Evolutionary conservation across 2,113 vertebrate species (phyloP), one percentile per base, ranked within the genome.

Genomic region (Halcyon malimbica): DNA sequence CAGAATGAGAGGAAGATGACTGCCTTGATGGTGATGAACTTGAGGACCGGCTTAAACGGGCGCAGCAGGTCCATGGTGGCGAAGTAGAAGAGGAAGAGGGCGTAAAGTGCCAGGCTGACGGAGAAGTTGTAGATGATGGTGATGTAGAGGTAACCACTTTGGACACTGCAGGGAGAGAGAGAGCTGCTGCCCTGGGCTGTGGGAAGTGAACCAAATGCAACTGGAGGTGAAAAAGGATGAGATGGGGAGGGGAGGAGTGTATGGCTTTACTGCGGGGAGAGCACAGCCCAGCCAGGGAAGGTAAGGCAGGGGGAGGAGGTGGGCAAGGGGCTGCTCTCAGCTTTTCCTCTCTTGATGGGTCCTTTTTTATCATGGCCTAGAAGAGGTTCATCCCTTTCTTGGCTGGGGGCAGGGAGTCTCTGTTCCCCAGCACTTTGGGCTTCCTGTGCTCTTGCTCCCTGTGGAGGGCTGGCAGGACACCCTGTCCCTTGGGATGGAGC

Each of bases 1-100:
- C 99, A 99, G 97, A 99, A 99, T 25, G 99, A 99, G 54, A 99
- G 98, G 97, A 99, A 99, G 94, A 99, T 99, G 96, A 99, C 98
- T 0, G 99, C 99, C 95, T 99, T 99, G 96, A 99, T 99, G 44
- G 99, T 99, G 96, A 99, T 98, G 94, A 99, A 99, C 97, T 99
- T 99, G 68, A 99, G 98, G 56, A 99, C 98, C 0, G 99, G 99
- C 71, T 99, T 98, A 8, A 98, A 99, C 0, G 99, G 99, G n/a
- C 96, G 97, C 73, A 99, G 98, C 71, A 99, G 98, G 87, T 99
- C 99, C 90, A 97, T 99, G 83, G 99, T 99, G 80, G 99, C 99
- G 0, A 99, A 99, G 98, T 98, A 99, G 98, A 99, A 99, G 63
- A 99, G 99, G 97, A 99, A 99, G 64, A 99, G 98, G 0, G 99